Conservation (phyloP, 2,113 vertebrate genomes). For the Clarias batrachus region DNA sequence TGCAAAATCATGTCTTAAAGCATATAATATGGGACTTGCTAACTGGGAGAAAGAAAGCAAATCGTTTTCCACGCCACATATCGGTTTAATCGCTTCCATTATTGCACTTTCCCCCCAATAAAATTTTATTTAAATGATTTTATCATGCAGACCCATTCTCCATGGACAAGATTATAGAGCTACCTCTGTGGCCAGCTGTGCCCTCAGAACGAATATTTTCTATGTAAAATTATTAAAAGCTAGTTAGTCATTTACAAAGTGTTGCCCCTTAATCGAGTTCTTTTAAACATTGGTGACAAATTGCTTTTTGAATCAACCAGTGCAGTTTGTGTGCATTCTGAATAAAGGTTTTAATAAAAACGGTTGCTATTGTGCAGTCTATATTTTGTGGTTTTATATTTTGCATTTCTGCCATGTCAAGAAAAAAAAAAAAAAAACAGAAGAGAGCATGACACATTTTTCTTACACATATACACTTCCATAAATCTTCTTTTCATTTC, state of each 20-base stretch:
- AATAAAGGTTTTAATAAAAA: slow-evolving; percentile 43
- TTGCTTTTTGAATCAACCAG: slow-evolving; percentile 45
- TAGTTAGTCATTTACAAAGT: slow-evolving; percentile 16
- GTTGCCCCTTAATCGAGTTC: neutral
- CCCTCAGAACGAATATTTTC: slow-evolving; percentile 44
- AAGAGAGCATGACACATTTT: too few relatives aligned
- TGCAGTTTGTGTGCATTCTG: slow-evolving; percentile 43
- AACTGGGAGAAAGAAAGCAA: slow-evolving; percentile 26
- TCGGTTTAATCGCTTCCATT: neutral
- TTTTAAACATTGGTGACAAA: slow-evolving; percentile 31
- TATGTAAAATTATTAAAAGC: slow-evolving; percentile 4
- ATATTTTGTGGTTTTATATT: neutral
- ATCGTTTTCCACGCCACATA: neutral
- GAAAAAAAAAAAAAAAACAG: neutral
- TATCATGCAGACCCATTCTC: slow-evolving; percentile 22
- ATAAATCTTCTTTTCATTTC: too few relatives aligned
- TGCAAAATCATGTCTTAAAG: slow-evolving; percentile 36
- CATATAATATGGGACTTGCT: slow-evolving; percentile 12
- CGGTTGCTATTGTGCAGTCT: neutral
- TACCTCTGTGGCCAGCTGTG: slow-evolving; percentile 49
- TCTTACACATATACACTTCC: too few relatives aligned
- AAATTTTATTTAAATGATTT: neutral
- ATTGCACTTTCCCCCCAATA: neutral
- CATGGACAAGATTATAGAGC: slow-evolving; percentile 36
- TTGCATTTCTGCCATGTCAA: neutral